Evolutionary conservation across 2,113 vertebrate genomes (phyloP).

Genomic region (Nesoenas mayeri): DNA sequence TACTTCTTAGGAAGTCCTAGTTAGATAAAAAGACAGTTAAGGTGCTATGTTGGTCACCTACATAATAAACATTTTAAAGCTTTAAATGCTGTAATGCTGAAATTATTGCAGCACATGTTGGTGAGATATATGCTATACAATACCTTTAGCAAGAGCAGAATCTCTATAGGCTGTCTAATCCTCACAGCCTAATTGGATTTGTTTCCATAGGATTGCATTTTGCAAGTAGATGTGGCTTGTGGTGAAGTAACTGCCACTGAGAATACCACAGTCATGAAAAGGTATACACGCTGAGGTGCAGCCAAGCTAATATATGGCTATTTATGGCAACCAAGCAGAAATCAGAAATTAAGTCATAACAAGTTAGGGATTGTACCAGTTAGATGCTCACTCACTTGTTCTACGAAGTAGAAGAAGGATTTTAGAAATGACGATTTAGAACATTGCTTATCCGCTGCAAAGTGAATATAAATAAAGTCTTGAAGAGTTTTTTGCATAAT

Average conservation of each 20-base stretch:
- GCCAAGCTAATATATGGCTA: constrained; percentile 40
- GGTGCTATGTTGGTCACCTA: not conserved
- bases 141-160: not conserved
- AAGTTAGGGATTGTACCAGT: constrained; percentile 16
- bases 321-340: constrained; percentile 38
- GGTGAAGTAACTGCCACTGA: not conserved
- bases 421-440: constrained; percentile 1
- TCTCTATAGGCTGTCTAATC: not conserved
- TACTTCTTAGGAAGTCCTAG: not conserved
- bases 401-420: constrained; percentile 5
- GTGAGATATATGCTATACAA: not conserved
- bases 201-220: not conserved
- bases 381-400: not conserved
- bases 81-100: not conserved
- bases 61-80: not conserved
- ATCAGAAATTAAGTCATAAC: constrained; percentile 52
- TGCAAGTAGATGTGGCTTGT: constrained; percentile 20
- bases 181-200: not conserved
- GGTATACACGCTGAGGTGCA: constrained; percentile 26
- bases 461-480: not conserved
- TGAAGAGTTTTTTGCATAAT: not conserved
- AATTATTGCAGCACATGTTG: not conserved
- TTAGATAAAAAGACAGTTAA: not conserved
- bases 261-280: constrained; percentile 18
- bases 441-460: not conserved